Percentiles rank a stretch among this genome's conserved stretches.
Evolutionary conservation across 1,140 invertebrate genomes (phyloP).

Genomic region (Drosophila novamexicana): DNA sequence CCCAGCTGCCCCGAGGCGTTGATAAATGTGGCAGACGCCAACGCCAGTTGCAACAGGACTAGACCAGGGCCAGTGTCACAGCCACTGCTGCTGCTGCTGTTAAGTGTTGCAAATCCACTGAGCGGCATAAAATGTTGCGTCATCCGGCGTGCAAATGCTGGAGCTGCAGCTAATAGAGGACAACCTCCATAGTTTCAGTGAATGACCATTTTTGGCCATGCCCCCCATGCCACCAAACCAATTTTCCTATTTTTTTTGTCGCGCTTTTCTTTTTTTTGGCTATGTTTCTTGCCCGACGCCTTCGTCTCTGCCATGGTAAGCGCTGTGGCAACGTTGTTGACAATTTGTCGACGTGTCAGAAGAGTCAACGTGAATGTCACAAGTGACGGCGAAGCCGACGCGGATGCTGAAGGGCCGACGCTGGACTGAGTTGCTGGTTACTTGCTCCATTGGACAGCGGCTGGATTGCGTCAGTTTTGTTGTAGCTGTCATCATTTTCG

Average conservation of each 20-base stretch:
- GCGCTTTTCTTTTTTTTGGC: constrained; percentile 28
- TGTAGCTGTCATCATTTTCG: constrained; percentile 32
- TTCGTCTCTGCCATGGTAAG: constrained; percentile 51
- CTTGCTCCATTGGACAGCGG: constrained; percentile 2
- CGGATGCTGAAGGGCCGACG: constrained; percentile 56
- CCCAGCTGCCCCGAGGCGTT: constrained; percentile 42
- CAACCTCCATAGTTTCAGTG: constrained; percentile 18
- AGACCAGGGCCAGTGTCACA: constrained; percentile 22
- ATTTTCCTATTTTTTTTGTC: not conserved
- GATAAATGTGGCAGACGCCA: constrained; percentile 62
- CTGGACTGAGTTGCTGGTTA: constrained; percentile 4
- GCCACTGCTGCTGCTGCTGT: constrained; percentile 26
- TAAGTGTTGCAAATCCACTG: constrained; percentile 76
- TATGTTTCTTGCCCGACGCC: constrained; percentile 9
- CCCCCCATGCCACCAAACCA: not conserved
- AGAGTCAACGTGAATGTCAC: constrained; percentile 80
- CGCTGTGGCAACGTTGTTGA: constrained; percentile 73
- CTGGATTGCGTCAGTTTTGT: constrained; percentile 3
- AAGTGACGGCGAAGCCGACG: constrained; percentile 56
- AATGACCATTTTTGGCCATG: constrained; percentile 36
- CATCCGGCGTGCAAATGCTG: constrained; percentile 64
- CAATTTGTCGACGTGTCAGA: constrained; percentile 80
- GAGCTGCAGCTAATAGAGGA: constrained; percentile 68
- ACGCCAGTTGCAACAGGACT: constrained; percentile 24
- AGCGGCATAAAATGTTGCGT: constrained; percentile 72